Conservation (phyloP, 2,888 invertebrate species). For the Tinea trinotella region DNA sequence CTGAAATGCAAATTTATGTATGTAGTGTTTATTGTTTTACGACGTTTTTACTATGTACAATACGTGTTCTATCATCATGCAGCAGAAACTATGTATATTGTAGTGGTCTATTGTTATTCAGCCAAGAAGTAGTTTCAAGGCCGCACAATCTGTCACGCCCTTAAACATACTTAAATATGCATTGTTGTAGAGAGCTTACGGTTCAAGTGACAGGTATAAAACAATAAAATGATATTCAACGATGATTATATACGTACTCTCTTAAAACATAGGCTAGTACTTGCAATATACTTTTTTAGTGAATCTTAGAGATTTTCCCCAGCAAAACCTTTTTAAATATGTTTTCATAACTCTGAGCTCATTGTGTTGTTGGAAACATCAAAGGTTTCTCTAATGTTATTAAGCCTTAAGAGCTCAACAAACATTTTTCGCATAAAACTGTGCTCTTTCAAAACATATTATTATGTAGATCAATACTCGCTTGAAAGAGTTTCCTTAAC, state of each 20-base stretch:
- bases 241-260: no score
- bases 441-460: background rate
- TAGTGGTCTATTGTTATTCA: constrained; percentile 15
- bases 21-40: background rate
- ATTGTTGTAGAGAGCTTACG: background rate
- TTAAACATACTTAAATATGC: constrained; percentile 9
- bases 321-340: no score
- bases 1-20: background rate
- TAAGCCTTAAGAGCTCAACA: background rate
- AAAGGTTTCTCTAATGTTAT: background rate
- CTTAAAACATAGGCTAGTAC: no score
- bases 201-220: background rate
- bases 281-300: no score
- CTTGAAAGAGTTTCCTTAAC: background rate
- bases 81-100: constrained; percentile 1
- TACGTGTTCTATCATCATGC: constrained; percentile 13
- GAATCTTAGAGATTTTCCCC: no score
- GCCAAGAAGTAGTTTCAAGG: constrained; percentile 12
- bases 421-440: background rate
- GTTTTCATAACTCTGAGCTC: background rate
- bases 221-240: no score
- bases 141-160: constrained; percentile 1
- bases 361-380: background rate
- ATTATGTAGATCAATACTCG: background rate
- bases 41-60: background rate